A percentile compares a stretch with the other conserved stretches of the same genome.
Conservation (phyloP, 2,888 invertebrate genomes). For the Oithona nana region DNA sequence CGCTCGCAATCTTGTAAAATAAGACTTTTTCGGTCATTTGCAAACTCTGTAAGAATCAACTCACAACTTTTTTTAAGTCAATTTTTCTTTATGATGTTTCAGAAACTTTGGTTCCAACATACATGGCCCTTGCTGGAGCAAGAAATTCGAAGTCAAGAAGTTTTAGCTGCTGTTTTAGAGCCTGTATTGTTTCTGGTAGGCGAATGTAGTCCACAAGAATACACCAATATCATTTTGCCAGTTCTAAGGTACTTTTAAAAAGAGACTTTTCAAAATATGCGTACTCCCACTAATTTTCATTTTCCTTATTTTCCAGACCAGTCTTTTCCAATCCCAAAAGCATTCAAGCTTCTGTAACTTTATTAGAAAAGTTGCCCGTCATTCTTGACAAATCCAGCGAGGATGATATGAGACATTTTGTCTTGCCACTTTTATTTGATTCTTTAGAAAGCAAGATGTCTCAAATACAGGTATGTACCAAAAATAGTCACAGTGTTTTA, state of each 20-base stretch:
- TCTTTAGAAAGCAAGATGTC: slow-evolving; percentile 71
- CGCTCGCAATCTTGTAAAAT: too few relatives aligned
- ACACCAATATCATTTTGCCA: slow-evolving; percentile 58
- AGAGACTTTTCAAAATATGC: not conserved
- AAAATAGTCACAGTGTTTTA: too few relatives aligned
- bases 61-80: not conserved
- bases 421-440: slow-evolving; percentile 64
- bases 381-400: slow-evolving; percentile 66
- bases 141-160: slow-evolving; percentile 66
- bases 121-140: slow-evolving; percentile 73
- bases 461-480: slow-evolving; percentile 57
- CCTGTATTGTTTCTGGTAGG: slow-evolving; percentile 64
- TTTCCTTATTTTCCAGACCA: too few relatives aligned
- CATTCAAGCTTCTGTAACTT: slow-evolving; percentile 63
- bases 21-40: too few relatives aligned
- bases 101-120: slow-evolving; percentile 91
- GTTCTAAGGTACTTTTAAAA: slow-evolving; percentile 72
- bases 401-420: slow-evolving; percentile 56
- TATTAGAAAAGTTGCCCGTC: slow-evolving; percentile 71
- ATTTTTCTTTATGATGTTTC: slow-evolving; percentile 21
- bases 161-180: slow-evolving; percentile 61
- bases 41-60: too few relatives aligned
- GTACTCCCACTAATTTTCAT: too few relatives aligned
- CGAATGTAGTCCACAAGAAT: slow-evolving; percentile 55
- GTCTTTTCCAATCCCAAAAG: slow-evolving; percentile 58